Evolutionary conservation across 2,888 invertebrate species (phyloP).

Genomic region (Trissolcus brochymenae): DNA sequence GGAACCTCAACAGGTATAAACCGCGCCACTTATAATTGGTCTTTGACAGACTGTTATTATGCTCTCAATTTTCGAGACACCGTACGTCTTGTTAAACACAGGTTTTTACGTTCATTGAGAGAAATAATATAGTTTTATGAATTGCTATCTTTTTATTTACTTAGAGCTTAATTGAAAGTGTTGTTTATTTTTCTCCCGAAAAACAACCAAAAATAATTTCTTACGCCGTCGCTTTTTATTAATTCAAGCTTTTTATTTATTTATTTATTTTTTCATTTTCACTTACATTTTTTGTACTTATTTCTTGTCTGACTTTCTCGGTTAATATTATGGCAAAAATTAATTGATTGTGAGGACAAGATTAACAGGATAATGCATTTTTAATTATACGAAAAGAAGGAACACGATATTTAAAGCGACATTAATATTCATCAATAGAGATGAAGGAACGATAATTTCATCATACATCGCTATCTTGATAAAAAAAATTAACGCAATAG

Average conservation of each 20-base stretch:
- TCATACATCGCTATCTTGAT: constrained; percentile 35
- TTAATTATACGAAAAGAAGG: constrained; percentile 28
- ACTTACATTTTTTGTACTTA: not conserved
- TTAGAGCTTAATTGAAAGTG: not conserved
- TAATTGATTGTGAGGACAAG: not conserved
- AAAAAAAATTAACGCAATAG: constrained; percentile 35
- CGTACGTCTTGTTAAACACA: constrained; percentile 33
- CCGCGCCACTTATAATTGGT: constrained; percentile 43
- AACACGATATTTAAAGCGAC: not conserved
- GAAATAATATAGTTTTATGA: constrained; percentile 20
- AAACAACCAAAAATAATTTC: too few relatives aligned
- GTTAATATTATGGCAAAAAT: constrained; percentile 1
- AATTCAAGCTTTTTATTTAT: too few relatives aligned
- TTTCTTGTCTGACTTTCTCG: not conserved
- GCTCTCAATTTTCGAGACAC: constrained; percentile 25
- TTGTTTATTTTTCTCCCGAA: too few relatives aligned
- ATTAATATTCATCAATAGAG: constrained; percentile 45
- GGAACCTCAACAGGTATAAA: constrained; percentile 32
- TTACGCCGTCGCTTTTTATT: too few relatives aligned
- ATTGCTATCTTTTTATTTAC: constrained; percentile 2
- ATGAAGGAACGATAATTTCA: constrained; percentile 40
- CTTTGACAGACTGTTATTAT: constrained; percentile 44
- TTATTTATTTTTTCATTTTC: too few relatives aligned
- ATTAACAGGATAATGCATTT: constrained; percentile 37
- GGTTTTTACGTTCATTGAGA: constrained; percentile 19